Percentiles rank a stretch among this genome's conserved stretches.
phyloP scores from a whole-genome alignment of 2,113 vertebrate species.

The Prolemur simus region DNA sequence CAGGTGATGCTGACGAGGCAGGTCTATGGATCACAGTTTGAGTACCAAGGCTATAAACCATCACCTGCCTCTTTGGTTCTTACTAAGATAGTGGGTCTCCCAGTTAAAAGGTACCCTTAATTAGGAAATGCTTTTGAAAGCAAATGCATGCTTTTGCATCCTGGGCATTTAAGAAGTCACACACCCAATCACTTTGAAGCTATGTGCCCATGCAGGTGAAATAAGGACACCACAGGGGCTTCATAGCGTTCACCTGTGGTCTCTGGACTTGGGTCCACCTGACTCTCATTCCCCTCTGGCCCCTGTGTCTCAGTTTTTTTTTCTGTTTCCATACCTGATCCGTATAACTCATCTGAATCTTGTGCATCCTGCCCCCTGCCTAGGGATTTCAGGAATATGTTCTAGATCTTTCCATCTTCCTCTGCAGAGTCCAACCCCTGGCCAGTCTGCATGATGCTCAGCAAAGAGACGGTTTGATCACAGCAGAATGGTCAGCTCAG shows the following conservation, averaged over 20 bases:
- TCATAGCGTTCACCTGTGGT: not conserved
- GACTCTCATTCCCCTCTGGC: not conserved
- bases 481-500: not conserved
- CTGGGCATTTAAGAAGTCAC: not conserved
- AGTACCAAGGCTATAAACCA: not conserved
- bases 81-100: not conserved
- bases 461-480: not conserved
- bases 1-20: not conserved
- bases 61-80: not conserved
- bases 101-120: not conserved
- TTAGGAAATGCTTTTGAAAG: not conserved
- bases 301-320: not conserved
- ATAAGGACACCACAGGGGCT: not conserved
- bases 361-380: not conserved
- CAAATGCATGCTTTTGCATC: not conserved
- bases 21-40: not conserved
- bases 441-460: not conserved
- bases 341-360: not conserved
- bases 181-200: not conserved
- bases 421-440: not conserved
- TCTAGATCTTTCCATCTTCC: not conserved
- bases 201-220: not conserved
- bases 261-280: not conserved
- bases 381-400: not conserved
- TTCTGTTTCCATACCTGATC: not conserved